Base-by-base conservation (phyloP, 2,797 vertebrate species). In the Rachycentron canadum region DNA sequence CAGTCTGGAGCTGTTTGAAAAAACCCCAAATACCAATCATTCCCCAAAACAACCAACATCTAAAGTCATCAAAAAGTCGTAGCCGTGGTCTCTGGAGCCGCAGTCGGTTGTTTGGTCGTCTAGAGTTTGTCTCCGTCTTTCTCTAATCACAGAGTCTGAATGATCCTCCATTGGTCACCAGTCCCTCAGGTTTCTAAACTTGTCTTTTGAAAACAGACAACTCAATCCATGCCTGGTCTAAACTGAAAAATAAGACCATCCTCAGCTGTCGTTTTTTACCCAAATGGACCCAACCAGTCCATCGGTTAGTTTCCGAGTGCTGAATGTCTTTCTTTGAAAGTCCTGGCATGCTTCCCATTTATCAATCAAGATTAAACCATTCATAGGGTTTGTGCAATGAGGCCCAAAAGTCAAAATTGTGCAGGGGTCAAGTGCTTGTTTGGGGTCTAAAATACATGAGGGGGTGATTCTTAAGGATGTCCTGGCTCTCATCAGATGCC, bases 351-450 rank as follows among this genome's bases (percentile, higher is more conserved):
- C 55, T 38, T 14, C 53, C 53, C 40, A 13, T 30, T 0, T 3
- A 19, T 60, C 7, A 0, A 7, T 57, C 61, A 30, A 19, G 55
- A 14, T 56, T 19, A 25, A 77, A 63, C 58, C 52, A 38, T 52
- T 23, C 38, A 1, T 1, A 9, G 38, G 62, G 30, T 78, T 79
- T 73, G 82, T 88, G 76, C 71, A 34, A 76, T 52, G 60, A 56
- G 67, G 64, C 79, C 30, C 43, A 72, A 30, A 69, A 52, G 41
- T 77, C 40, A 26, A 38, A 49, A 64, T 28, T 68, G 82, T 71
- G 82, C 55, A 32, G 52, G 38, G 16, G n/a, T 62, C 40, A 41
- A 47, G 59, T 62, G 40, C 7, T 19, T 47, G 60, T n/a, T 71
- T 16, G 36, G 61, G 45, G 52, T 56, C 52, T 60, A 10, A 32